These are phyloP conservation scores for Arctia plantaginis DNA, from an alignment of 2,888 invertebrate species.

Conservation along the genomic window DNA sequence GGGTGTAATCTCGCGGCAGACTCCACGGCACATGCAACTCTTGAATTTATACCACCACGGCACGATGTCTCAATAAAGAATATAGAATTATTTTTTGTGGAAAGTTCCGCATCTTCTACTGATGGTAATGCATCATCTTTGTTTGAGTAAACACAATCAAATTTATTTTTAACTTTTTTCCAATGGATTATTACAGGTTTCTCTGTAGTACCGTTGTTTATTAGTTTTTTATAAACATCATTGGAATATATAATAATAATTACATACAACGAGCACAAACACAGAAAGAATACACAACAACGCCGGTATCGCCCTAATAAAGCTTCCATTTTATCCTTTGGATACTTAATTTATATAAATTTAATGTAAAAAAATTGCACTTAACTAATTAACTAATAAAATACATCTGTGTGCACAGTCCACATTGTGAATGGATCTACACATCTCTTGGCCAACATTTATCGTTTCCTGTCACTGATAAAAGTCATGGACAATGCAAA, in stretches of 20 bases:
- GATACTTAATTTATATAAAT: not conserved
- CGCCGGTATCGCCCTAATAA: not conserved
- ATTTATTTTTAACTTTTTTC: not conserved
- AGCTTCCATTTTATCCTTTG: not conserved
- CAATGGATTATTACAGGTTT: conserved; percentile 11
- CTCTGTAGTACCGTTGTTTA: not conserved
- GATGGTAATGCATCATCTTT: conserved; percentile 31
- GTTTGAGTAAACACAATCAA: conserved; percentile 31
- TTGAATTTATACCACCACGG: conserved; percentile 71
- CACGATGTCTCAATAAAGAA: conserved; percentile 90
- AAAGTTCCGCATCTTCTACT: conserved; percentile 6
- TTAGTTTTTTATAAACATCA: not conserved
- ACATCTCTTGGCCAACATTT: not conserved
- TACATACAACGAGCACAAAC: not conserved
- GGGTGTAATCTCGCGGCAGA: conserved; percentile 48
- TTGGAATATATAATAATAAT: not conserved
- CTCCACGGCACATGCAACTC: conserved; percentile 54
- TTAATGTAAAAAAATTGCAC: not conserved
- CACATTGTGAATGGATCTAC: not conserved
- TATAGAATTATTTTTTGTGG: conserved; percentile 68
- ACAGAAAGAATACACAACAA: not conserved
- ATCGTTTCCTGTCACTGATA: not conserved
- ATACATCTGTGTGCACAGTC: not conserved
- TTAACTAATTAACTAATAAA: not conserved
- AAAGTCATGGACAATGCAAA: not conserved